Percentiles rank a stretch among this genome's conserved stretches.
These are phyloP conservation scores for Micromesistius poutassou DNA, from an alignment of 2,797 vertebrate genomes.

Conservation along the genomic window DNA sequence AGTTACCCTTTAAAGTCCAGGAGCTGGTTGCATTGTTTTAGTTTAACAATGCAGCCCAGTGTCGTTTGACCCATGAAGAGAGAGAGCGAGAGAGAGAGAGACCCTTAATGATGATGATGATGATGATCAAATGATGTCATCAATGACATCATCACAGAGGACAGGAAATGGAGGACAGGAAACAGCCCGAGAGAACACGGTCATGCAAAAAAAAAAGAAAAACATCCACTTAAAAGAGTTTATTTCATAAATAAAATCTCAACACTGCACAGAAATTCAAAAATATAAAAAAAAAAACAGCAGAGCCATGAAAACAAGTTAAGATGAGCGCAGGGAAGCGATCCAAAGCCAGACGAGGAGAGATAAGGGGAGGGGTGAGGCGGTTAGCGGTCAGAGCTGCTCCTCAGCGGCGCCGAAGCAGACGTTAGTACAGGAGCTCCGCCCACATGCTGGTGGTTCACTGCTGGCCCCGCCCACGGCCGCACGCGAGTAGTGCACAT, in stretches of 20 bases:
- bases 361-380: constrained; percentile 30
- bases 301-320: constrained; percentile 50
- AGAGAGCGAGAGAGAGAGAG: neutral
- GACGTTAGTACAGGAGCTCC: constrained; percentile 31
- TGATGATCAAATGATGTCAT: constrained; percentile 2
- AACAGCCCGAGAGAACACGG: constrained; percentile 43
- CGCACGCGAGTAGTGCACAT: neutral
- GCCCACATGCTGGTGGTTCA: neutral
- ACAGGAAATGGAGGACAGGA: constrained; percentile 24
- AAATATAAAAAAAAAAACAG: constrained; percentile 48
- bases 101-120: constrained; percentile 9
- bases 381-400: constrained; percentile 31
- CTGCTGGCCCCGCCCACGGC: constrained; percentile 10
- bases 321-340: constrained; percentile 30
- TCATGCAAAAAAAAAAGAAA: constrained; percentile 59
- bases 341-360: constrained; percentile 28
- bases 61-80: neutral
- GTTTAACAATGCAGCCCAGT: neutral
- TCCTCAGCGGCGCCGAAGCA: constrained; percentile 31
- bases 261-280: constrained; percentile 41
- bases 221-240: constrained; percentile 60
- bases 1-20: neutral
- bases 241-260: constrained; percentile 71
- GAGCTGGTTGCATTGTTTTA: neutral
- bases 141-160: constrained; percentile 21